These are phyloP conservation scores for Bugulina stolonifera DNA, from an alignment of 2,888 invertebrate genomes.

Conservation along the genomic window DNA sequence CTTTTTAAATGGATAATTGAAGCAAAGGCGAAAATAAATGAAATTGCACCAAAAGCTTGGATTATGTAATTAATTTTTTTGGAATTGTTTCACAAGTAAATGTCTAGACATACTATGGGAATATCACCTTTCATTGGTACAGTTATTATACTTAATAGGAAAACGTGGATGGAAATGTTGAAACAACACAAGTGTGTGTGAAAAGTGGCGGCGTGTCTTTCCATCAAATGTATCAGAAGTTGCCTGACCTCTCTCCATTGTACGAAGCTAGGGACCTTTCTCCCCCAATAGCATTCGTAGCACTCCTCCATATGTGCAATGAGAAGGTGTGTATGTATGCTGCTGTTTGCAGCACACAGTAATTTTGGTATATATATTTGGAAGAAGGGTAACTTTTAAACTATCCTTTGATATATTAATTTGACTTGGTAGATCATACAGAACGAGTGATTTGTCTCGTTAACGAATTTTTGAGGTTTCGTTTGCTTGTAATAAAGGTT, in stretches of 20 bases:
- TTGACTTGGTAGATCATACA: background rate
- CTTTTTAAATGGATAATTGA: background rate
- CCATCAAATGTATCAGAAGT: background rate
- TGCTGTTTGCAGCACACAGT: no score
- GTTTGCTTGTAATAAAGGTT: no score
- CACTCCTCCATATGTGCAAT: constrained; percentile 76
- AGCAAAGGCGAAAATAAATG: background rate
- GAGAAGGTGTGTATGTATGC: constrained; percentile 58
- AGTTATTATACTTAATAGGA: background rate
- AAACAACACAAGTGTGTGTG: background rate
- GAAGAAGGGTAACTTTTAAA: no score
- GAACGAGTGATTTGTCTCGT: background rate
- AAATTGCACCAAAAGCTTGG: background rate
- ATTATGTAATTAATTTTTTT: background rate
- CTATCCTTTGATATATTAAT: no score
- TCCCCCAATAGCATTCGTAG: constrained; percentile 71
- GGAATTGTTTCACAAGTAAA: no score
- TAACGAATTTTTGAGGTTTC: background rate
- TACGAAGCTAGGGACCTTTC: constrained; percentile 66
- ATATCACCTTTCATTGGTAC: no score
- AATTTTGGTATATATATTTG: no score
- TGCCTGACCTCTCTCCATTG: background rate
- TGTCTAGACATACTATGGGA: no score
- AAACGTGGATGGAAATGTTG: background rate
- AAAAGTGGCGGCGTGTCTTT: background rate